These are phyloP conservation scores for Cynopterus brachyotis DNA, from an alignment of 2,113 vertebrate genomes.

Conservation along the genomic window DNA sequence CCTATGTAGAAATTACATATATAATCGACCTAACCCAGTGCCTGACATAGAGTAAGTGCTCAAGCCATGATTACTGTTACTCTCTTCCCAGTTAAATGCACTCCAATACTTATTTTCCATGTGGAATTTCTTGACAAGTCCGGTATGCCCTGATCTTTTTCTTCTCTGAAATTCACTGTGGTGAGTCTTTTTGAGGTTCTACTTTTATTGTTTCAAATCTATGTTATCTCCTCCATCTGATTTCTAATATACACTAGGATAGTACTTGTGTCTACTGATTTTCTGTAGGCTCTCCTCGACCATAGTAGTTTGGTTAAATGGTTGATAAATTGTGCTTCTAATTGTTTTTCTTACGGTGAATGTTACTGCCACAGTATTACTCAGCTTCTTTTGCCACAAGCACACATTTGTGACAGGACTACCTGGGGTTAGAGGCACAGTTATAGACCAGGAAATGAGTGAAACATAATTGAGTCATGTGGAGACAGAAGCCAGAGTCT, in stretches of 20 bases:
- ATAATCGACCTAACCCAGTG: not conserved
- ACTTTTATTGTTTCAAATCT: not conserved
- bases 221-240: not conserved
- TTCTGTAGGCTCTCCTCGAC: not conserved
- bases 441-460: not conserved
- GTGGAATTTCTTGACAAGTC: not conserved
- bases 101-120: not conserved
- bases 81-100: not conserved
- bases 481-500: not conserved
- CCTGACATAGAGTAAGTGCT: not conserved
- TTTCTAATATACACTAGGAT: not conserved
- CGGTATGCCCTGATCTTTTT: not conserved
- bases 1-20: not conserved
- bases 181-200: not conserved
- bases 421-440: not conserved
- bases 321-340: not conserved
- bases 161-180: not conserved
- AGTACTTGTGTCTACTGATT: not conserved
- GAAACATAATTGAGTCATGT: not conserved
- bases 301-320: not conserved
- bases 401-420: not conserved
- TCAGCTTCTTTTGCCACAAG: not conserved
- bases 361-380: not conserved
- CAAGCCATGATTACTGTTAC: not conserved
- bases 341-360: not conserved